Conservation (phyloP, 2,797 vertebrate genomes). For the Cirrhinus mrigala region DNA sequence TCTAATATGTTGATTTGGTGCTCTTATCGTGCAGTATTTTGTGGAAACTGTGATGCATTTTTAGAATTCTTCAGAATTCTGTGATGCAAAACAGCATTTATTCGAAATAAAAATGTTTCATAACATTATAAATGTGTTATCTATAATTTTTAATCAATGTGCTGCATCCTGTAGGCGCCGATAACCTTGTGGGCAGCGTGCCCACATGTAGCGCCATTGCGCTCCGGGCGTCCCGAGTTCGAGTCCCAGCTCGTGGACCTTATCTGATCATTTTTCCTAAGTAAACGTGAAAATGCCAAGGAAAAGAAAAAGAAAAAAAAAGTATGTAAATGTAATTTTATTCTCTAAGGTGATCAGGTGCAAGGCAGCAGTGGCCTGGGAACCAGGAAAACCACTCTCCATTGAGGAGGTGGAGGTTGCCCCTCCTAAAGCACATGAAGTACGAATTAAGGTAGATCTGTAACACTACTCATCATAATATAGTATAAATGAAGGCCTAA, state of each 20-base stretch:
- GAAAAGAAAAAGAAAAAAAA: too few species aligned
- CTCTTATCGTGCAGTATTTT: neutral
- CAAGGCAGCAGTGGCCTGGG: conserved; percentile 86
- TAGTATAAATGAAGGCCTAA: neutral
- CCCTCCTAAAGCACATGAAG: conserved; percentile 85
- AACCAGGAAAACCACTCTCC: conserved; percentile 81
- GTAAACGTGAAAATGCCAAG: too few species aligned
- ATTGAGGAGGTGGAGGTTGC: conserved; percentile 84
- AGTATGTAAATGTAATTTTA: neutral
- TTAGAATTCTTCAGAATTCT: neutral
- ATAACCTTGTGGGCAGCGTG: too few species aligned
- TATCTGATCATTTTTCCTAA: too few species aligned
- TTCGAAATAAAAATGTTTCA: neutral
- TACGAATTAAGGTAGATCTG: conserved; percentile 82
- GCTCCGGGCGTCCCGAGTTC: too few species aligned
- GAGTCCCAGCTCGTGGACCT: too few species aligned
- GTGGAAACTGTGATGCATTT: neutral
- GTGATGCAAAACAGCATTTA: neutral
- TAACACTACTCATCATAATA: neutral
- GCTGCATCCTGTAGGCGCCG: too few species aligned
- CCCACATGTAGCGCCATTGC: too few species aligned
- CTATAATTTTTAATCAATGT: neutral
- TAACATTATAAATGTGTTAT: neutral
- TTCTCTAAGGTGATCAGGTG: conserved; percentile 81
- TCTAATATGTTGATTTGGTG: neutral